Evolutionary conservation across 2,113 vertebrate genomes (phyloP).

Genomic region (Thomomys bottae): DNA sequence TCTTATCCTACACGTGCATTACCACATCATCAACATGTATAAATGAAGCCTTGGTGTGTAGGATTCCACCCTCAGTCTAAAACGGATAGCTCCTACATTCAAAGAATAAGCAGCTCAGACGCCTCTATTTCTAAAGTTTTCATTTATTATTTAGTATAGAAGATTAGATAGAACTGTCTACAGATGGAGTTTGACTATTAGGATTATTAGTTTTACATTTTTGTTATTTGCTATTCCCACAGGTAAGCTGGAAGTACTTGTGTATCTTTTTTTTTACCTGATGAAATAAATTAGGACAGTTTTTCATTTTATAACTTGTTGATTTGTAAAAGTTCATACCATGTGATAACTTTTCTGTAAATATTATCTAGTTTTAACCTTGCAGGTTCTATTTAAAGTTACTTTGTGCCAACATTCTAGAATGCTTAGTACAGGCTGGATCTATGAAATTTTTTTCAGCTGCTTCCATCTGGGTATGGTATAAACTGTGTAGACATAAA

Average conservation of each 20-base stretch:
- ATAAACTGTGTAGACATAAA: constrained; percentile 41
- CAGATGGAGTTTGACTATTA: not conserved
- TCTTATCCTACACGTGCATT: no score
- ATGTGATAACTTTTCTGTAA: constrained; percentile 36
- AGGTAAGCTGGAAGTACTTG: not conserved
- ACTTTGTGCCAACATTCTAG: not conserved
- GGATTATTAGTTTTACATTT: not conserved
- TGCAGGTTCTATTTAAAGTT: constrained; percentile 12
- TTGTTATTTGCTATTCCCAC: not conserved
- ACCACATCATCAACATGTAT: no score
- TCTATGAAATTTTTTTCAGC: not conserved
- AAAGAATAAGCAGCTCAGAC: not conserved
- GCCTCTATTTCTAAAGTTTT: not conserved
- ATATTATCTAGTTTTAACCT: constrained; percentile 23
- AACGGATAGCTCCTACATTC: not conserved
- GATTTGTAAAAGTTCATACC: constrained; percentile 24
- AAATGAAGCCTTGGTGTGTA: no score
- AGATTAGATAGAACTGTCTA: constrained; percentile 28
- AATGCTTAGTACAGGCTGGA: not conserved
- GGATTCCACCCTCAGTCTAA: no score
- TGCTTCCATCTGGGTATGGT: constrained; percentile 3
- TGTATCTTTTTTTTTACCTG: not conserved
- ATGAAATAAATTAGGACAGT: constrained; percentile 33
- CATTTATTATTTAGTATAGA: constrained; percentile 2
- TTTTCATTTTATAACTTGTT: constrained; percentile 24